A percentile compares a stretch with the other conserved stretches of the same genome.
Evolutionary conservation across 2,113 vertebrate species (phyloP).

Genomic region (Haemorhous mexicanus): DNA sequence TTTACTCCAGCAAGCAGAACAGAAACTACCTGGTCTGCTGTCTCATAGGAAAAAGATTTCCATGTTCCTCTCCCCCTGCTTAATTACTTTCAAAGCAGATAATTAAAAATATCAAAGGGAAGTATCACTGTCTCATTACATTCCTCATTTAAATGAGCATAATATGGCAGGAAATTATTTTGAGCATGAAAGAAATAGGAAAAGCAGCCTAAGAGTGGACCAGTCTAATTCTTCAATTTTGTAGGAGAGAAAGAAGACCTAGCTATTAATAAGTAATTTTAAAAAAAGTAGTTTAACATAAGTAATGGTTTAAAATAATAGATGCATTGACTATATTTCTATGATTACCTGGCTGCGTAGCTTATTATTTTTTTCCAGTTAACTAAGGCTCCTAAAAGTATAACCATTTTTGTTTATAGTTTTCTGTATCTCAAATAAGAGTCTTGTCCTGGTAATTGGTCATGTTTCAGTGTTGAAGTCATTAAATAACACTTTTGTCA

Average conservation of each 20-base stretch:
- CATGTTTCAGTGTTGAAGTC: neutral
- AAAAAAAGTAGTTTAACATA: neutral
- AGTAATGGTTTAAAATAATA: constrained; percentile 59
- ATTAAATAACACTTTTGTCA: constrained; percentile 28
- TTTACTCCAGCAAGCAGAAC: neutral
- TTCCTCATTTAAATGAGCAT: constrained; percentile 62
- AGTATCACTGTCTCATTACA: constrained; percentile 62
- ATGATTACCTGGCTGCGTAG: constrained; percentile 37
- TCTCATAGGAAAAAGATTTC: neutral
- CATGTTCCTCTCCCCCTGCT: neutral
- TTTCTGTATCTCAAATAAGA: neutral
- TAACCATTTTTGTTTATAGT: neutral
- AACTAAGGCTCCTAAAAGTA: neutral
- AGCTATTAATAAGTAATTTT: constrained; percentile 25
- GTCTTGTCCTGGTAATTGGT: neutral
- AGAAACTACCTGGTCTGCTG: neutral
- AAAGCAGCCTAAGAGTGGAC: neutral
- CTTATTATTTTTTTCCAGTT: constrained; percentile 22
- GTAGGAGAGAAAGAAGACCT: constrained; percentile 38
- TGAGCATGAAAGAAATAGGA: neutral
- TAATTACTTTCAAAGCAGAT: constrained; percentile 18
- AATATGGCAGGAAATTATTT: constrained; percentile 69
- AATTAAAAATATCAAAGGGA: constrained; percentile 69
- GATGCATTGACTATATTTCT: constrained; percentile 21
- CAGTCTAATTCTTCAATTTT: constrained; percentile 32